Base-by-base conservation (phyloP, 2,797 vertebrate species). In the Esox masquinongy region DNA sequence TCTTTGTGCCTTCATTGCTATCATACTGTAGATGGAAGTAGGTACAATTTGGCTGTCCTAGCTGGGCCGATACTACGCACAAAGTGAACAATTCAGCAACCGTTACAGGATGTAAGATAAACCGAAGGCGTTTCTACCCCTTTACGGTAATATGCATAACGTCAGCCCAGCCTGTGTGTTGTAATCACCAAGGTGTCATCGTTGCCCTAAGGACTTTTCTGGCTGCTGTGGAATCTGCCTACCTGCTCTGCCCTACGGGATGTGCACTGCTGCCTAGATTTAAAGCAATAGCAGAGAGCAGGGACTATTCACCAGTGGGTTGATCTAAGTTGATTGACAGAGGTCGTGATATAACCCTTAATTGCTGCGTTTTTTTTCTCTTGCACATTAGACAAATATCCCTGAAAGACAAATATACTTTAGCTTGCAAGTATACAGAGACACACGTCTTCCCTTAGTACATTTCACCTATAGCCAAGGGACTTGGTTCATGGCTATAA, bases 141-240 rank as follows among this genome's bases (percentile, higher is more conserved):
- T 89, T 92, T 91, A 90, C 91, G 90, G 90, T 89, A 90, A 91
- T 88, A 88, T 83, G 81, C 74, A 67, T 83, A 85, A 83, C 89
- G 88, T 89, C 89, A 88, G 85, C 78, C 67, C 63, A 74, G 83
- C 83, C 80, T 84, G 82, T 77, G 80, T 89, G 91, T 84, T 86
- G 85, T 90, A 90, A 91, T 85, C 87, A 87, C 80, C 74, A 75
- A 84, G 84, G 87, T 90, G 87, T 91, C 88, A 86, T 86, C 75
- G 51, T 79, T 16, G 73, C 86, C 84, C 49, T 59, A 71, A 79
- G 79, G 83, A 82, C 84, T 78, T 85, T 83, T 79, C 79, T 70
- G 78, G 76, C 85, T 77, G 74, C 2, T 88, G 82, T 82, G 87
- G 84, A 90, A 87, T 85, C 90, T 88, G 85, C 88, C 86, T 90